phyloP scores from a whole-genome alignment of 2,888 invertebrate species.

The Trachelus stipa region DNA sequence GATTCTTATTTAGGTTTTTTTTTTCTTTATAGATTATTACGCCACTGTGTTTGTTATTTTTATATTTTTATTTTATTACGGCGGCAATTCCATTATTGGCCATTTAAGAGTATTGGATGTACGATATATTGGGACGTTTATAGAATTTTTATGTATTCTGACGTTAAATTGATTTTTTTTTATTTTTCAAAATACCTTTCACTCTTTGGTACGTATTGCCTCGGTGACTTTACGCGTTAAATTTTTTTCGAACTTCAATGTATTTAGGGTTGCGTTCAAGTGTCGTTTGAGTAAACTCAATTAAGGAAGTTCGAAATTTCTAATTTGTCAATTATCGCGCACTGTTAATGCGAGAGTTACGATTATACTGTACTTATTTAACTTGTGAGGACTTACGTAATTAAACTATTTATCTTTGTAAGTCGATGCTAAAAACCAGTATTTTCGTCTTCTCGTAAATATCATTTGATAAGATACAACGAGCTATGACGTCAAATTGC shows the following conservation, averaged over 20 bases:
- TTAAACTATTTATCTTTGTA: background rate
- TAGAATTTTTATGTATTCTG: too few species aligned
- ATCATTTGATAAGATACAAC: background rate
- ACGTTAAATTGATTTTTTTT: background rate
- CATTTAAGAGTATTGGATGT: too few species aligned
- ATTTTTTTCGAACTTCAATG: background rate
- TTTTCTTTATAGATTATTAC: background rate
- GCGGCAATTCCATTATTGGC: too few species aligned
- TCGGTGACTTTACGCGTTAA: background rate
- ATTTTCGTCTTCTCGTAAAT: background rate
- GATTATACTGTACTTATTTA: background rate
- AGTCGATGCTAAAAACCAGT: background rate
- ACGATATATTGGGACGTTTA: too few species aligned
- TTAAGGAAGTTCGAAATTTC: background rate
- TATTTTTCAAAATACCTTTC: background rate
- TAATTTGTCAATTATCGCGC: background rate
- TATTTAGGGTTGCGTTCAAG: background rate
- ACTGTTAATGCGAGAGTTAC: background rate
- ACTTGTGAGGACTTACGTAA: background rate
- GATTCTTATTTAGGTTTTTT: background rate
- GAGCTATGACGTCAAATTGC: background rate
- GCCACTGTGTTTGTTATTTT: background rate
- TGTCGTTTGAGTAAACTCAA: background rate
- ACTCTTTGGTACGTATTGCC: background rate
- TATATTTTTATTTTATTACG: background rate